A percentile compares a stretch with the other conserved stretches of the same genome.
Evolutionary conservation across 2,888 invertebrate genomes (phyloP).

Genomic region (Agrochola circellaris): DNA sequence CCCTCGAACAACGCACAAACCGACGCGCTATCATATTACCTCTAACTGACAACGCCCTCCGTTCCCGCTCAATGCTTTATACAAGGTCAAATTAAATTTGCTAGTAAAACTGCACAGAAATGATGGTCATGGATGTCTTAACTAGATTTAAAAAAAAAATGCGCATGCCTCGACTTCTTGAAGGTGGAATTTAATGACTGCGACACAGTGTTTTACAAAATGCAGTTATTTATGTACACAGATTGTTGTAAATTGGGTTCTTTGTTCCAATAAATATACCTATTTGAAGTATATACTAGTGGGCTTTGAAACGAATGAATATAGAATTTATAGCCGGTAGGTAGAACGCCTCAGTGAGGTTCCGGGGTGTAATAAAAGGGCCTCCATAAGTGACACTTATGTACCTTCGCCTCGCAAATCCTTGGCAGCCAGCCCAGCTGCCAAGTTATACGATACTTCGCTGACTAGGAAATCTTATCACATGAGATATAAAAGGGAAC

Average conservation of each 20-base stretch:
- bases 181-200: neutral
- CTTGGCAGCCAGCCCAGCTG: conserved; percentile 13
- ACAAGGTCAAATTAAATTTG: neutral
- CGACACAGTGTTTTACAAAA: neutral
- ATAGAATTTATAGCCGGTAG: neutral
- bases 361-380: neutral
- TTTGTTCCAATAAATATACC: neutral
- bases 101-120: neutral
- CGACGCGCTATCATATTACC: no score
- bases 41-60: no score
- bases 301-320: neutral
- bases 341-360: neutral
- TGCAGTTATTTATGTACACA: no score
- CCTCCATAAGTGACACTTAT: conserved; percentile 6
- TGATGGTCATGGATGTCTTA: neutral
- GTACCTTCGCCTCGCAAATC: neutral
- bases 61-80: no score
- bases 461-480: conserved; percentile 3
- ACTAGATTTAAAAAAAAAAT: neutral
- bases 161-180: neutral
- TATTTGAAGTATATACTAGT: neutral
- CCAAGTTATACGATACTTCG: neutral
- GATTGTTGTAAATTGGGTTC: neutral
- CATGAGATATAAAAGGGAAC: neutral
- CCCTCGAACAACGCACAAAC: no score